Percentiles rank a stretch among this genome's conserved stretches.
Evolutionary conservation across 1,140 invertebrate species (phyloP).

Genomic region (Spodoptera litura): DNA sequence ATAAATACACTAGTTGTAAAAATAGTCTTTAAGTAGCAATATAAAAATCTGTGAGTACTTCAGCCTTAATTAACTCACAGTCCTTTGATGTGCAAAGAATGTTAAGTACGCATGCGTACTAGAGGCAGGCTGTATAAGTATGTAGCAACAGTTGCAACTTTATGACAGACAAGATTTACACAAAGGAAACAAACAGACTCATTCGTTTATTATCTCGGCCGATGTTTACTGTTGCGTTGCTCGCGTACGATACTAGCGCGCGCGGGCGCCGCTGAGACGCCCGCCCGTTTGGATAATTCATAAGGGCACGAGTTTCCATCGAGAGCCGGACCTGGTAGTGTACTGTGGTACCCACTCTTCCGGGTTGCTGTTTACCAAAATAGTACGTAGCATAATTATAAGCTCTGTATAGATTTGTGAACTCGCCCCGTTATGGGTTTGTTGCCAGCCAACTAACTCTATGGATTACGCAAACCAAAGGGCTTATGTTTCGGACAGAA

Average conservation of each 20-base stretch:
- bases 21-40: not conserved
- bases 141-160: conserved; percentile 45
- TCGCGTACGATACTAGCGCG: conserved; percentile 50
- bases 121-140: conserved; percentile 22
- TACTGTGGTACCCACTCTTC: conserved; percentile 56
- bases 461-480: conserved; percentile 36
- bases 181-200: conserved; percentile 49
- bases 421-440: conserved; percentile 18
- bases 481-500: too few species aligned
- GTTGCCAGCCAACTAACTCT: not conserved
- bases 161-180: conserved; percentile 50
- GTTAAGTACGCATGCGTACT: conserved; percentile 26
- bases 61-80: conserved; percentile 23
- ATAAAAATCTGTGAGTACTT: conserved; percentile 17
- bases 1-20: not conserved
- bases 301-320: conserved; percentile 60
- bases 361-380: conserved; percentile 69
- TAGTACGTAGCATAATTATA: conserved; percentile 51
- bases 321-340: conserved; percentile 21
- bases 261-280: conserved; percentile 74
- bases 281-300: conserved; percentile 78
- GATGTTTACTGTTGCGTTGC: conserved; percentile 61
- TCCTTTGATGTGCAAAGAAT: conserved; percentile 19
- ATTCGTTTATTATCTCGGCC: conserved; percentile 55
- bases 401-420: conserved; percentile 38